Evolutionary conservation across 1,140 invertebrate genomes (phyloP).

Genomic region (Heliothis subflexa): DNA sequence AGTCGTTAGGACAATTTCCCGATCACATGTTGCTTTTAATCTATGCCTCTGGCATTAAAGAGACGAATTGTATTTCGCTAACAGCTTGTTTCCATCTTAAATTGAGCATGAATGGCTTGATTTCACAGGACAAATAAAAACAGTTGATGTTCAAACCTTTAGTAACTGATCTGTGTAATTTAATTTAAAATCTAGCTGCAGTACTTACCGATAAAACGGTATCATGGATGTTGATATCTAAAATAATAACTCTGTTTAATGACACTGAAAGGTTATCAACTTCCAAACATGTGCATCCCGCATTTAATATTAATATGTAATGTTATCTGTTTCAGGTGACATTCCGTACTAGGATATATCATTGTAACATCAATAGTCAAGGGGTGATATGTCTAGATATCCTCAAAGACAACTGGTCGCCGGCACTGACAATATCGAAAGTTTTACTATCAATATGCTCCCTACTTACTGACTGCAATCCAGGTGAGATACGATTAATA

Average conservation of each 20-base stretch:
- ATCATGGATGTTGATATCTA: no score
- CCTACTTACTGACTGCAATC: slow-evolving; percentile 98
- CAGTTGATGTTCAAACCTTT: no score
- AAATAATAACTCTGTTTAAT: no score
- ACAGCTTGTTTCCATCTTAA: not conserved
- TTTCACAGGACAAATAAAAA: no score
- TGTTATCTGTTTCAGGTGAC: slow-evolving; percentile 90
- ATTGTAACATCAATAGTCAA: slow-evolving; percentile 99
- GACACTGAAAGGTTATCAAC: not conserved
- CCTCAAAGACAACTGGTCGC: slow-evolving; percentile 98
- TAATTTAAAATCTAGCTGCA: no score
- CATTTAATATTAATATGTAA: not conserved
- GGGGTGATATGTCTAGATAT: slow-evolving; percentile 98
- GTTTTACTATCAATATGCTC: slow-evolving; percentile 98
- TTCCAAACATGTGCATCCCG: not conserved
- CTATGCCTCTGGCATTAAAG: not conserved
- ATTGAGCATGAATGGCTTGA: no score
- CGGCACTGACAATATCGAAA: slow-evolving; percentile 97
- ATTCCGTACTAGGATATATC: slow-evolving; percentile 98
- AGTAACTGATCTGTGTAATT: no score
- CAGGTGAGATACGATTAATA: slow-evolving; percentile 91
- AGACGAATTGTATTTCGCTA: slow-evolving; percentile 5
- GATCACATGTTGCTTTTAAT: no score
- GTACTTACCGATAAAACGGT: no score
- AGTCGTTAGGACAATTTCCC: not conserved